Conservation (phyloP, 2,797 vertebrate genomes). For the Cyclopterus lumpus region DNA sequence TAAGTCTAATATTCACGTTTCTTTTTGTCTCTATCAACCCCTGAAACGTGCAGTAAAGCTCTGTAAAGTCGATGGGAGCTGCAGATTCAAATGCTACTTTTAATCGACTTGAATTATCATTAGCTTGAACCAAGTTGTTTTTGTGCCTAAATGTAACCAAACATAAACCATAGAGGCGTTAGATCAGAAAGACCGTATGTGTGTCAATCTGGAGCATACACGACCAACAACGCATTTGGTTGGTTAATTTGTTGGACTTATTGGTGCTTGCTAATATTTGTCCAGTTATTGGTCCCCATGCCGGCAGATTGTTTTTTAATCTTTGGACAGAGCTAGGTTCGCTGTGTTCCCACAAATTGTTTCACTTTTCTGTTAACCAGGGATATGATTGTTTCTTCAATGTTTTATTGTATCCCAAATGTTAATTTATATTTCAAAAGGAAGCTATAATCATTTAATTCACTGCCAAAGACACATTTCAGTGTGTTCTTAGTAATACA, state of each 20-base stretch:
- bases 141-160: background rate
- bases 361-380: background rate
- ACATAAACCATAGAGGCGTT: background rate
- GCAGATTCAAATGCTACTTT: background rate
- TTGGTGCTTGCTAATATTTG: background rate
- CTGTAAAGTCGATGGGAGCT: background rate
- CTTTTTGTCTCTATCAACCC: background rate
- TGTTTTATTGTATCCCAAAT: conserved; percentile 13
- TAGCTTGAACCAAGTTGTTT: conserved; percentile 1
- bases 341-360: background rate
- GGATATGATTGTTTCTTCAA: background rate
- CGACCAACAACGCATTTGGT: background rate
- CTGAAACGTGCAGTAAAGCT: background rate
- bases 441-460: conserved; percentile 16
- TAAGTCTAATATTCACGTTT: background rate
- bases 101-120: background rate
- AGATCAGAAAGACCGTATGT: background rate
- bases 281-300: background rate
- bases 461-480: conserved; percentile 12
- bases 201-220: too few species aligned
- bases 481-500: conserved; percentile 39
- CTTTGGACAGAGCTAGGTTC: background rate
- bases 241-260: background rate
- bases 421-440: conserved; percentile 16
- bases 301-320: background rate